Evolutionary conservation across 2,113 vertebrate genomes (phyloP).

Genomic region (Mystacornis crossleyi): DNA sequence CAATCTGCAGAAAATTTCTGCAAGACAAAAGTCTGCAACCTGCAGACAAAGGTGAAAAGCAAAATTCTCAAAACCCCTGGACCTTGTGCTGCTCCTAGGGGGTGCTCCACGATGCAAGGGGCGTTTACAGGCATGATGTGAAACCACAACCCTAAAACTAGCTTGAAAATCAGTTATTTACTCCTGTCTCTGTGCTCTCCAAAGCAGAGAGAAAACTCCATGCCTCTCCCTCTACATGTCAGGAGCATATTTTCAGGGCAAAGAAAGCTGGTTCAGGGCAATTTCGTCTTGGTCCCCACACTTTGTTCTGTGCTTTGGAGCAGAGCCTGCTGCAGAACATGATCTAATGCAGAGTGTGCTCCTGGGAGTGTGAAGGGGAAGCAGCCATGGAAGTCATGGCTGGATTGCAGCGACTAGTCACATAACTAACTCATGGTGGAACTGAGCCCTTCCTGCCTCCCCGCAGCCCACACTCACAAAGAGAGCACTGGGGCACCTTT

Average conservation of each 20-base stretch:
- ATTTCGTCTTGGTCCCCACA: neutral
- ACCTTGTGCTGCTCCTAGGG: neutral
- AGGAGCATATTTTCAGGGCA: neutral
- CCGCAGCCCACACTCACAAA: neutral
- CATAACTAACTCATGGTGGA: neutral
- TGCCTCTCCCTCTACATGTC: neutral
- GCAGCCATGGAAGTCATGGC: conserved; percentile 21
- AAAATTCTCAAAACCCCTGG: neutral
- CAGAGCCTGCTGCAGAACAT: conserved; percentile 1
- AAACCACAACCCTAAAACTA: neutral
- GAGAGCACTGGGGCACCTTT: neutral
- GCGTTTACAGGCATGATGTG: neutral
- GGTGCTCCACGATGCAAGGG: neutral
- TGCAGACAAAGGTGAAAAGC: neutral
- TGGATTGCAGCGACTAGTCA: conserved; percentile 8
- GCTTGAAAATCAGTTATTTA: neutral
- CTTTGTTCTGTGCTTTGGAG: conserved; percentile 19
- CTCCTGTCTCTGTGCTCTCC: neutral
- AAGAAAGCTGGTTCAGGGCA: neutral
- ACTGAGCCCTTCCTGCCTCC: neutral
- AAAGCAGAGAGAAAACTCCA: neutral
- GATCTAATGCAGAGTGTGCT: conserved; percentile 25
- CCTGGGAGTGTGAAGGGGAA: conserved; percentile 8
- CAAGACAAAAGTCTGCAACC: too few relatives aligned
- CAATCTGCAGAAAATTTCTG: neutral